These are phyloP conservation scores for Amphimallon solstitiale DNA, from an alignment of 2,888 invertebrate species.

Conservation along the genomic window DNA sequence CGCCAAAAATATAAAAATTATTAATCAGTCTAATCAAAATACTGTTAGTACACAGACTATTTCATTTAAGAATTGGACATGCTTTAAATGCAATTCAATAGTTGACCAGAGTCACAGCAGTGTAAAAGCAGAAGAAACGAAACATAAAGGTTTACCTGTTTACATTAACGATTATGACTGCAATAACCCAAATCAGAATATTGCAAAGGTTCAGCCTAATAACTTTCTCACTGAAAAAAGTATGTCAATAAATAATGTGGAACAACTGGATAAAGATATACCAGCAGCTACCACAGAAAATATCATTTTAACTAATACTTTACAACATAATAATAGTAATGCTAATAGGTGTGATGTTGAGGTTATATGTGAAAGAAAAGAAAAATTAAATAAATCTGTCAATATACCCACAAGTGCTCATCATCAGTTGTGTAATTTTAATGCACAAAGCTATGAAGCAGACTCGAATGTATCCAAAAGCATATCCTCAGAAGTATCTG, in stretches of 20 bases:
- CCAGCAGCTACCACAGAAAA: background rate
- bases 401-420: conserved; percentile 28
- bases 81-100: conserved; percentile 69
- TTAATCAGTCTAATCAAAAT: conserved; percentile 68
- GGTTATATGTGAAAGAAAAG: conserved; percentile 14
- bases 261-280: background rate
- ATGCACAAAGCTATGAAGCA: conserved; percentile 46
- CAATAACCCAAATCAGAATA: conserved; percentile 36
- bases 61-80: conserved; percentile 65
- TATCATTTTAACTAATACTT: conserved; percentile 2
- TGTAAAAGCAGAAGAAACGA: conserved; percentile 48
- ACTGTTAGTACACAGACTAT: conserved; percentile 75
- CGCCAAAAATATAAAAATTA: conserved; percentile 65
- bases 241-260: conserved; percentile 38
- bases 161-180: conserved; percentile 45
- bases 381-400: background rate
- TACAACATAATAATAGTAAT: background rate
- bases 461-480: conserved; percentile 43
- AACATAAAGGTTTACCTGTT: conserved; percentile 47
- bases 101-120: conserved; percentile 49
- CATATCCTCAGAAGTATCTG: conserved; percentile 5
- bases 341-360: background rate
- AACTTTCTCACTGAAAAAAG: conserved; percentile 56
- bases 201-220: conserved; percentile 59
- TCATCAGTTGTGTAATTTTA: conserved; percentile 50